phyloP scores from a whole-genome alignment of 2,113 vertebrate genomes.

The Euleptes europaea region DNA sequence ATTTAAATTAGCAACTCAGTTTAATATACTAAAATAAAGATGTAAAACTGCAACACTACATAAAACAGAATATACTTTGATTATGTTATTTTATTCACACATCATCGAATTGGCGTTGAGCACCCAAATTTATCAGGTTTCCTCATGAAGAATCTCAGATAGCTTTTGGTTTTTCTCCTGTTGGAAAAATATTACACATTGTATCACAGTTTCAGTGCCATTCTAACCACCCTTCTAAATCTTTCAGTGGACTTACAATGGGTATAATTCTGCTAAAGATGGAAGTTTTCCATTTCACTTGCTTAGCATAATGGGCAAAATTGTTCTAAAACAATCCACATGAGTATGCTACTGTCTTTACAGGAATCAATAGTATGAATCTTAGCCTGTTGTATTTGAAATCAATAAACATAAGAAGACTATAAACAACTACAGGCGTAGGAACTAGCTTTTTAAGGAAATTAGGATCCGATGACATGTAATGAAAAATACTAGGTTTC shows the following conservation, averaged over 20 bases:
- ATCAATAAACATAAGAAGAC: too few species aligned
- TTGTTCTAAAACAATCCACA: neutral
- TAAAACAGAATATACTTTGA: slow-evolving; percentile 20
- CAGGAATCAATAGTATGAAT: neutral
- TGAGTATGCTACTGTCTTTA: neutral
- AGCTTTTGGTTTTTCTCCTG: neutral
- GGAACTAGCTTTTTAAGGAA: neutral
- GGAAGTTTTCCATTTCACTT: neutral
- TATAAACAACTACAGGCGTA: neutral
- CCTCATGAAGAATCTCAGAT: neutral
- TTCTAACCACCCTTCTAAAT: too few species aligned
- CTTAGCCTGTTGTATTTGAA: neutral
- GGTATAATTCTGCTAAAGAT: too few species aligned
- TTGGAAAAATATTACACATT: neutral
- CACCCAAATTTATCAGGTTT: neutral
- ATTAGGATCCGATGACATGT: neutral
- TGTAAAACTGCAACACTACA: neutral
- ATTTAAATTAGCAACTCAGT: slow-evolving; percentile 41
- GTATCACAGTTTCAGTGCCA: neutral
- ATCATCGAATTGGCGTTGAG: slow-evolving; percentile 5
- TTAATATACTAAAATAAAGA: slow-evolving; percentile 22
- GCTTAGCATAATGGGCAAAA: neutral
- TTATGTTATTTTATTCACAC: neutral
- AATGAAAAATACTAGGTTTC: neutral
- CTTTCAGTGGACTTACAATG: too few species aligned